Percentiles rank a stretch among this genome's conserved stretches.
These are phyloP conservation scores for Gryllus longicercus DNA, from an alignment of 2,888 invertebrate genomes.

Conservation along the genomic window DNA sequence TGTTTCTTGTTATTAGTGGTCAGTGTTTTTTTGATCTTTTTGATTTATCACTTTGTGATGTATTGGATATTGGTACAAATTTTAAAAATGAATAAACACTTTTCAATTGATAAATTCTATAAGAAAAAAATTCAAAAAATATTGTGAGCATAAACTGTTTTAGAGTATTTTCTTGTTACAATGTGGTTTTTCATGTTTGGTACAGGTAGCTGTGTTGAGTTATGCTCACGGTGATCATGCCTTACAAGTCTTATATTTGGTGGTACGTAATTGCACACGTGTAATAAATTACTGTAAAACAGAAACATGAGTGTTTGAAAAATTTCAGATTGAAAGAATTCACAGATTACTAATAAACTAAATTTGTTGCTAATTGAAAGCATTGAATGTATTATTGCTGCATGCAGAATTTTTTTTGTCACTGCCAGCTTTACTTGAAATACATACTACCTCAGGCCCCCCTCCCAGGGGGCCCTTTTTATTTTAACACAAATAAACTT, in stretches of 20 bases:
- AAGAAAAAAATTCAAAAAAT: conserved; percentile 24
- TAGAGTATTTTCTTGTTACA: conserved; percentile 33
- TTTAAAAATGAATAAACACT: conserved; percentile 21
- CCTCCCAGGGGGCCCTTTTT: background rate
- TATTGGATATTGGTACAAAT: conserved; percentile 25
- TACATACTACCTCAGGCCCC: conserved; percentile 23
- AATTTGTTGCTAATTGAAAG: conserved; percentile 36
- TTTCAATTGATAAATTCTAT: conserved; percentile 27
- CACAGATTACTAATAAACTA: conserved; percentile 37
- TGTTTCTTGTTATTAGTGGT: conserved; percentile 33
- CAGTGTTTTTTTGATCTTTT: conserved; percentile 29
- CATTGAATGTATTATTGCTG: background rate
- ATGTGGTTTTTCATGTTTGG: conserved; percentile 35
- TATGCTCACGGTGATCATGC: conserved; percentile 37
- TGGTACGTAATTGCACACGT: conserved; percentile 37
- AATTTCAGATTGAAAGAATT: conserved; percentile 35
- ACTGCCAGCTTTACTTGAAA: conserved; percentile 21
- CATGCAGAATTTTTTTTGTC: conserved; percentile 12
- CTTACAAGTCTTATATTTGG: conserved; percentile 36
- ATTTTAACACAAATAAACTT: conserved; percentile 25
- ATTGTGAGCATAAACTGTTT: conserved; percentile 33
- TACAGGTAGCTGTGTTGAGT: conserved; percentile 31
- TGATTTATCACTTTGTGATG: conserved; percentile 32
- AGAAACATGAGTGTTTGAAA: conserved; percentile 35
- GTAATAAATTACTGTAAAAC: conserved; percentile 37